Percentiles rank a stretch among this genome's conserved stretches.
Conservation (phyloP, 2,888 invertebrate genomes). For the Acronicta alni region DNA sequence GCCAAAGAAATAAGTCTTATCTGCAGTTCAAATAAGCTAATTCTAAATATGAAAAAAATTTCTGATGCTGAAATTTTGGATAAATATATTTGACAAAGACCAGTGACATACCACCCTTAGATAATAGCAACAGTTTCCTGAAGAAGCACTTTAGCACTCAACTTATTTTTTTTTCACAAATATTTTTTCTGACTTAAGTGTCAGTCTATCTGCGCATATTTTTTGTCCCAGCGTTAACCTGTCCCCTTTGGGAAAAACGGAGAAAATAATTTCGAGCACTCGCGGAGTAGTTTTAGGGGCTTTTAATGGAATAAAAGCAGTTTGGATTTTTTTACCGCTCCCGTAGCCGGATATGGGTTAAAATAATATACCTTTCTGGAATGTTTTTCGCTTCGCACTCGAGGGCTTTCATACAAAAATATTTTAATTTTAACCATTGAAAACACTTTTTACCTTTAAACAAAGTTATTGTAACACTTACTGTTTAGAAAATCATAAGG, state of each 20-base stretch:
- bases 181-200: neutral
- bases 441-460: too few relatives aligned
- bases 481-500: too few relatives aligned
- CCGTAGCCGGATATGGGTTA: conserved; percentile 22
- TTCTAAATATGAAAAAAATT: too few relatives aligned
- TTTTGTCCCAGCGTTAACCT: conserved; percentile 29
- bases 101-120: too few relatives aligned
- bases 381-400: conserved; percentile 26
- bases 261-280: conserved; percentile 48
- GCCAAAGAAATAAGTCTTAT: too few relatives aligned
- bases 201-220: conserved; percentile 10
- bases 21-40: too few relatives aligned
- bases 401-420: conserved; percentile 10
- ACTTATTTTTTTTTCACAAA: too few relatives aligned
- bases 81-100: too few relatives aligned
- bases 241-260: conserved; percentile 34
- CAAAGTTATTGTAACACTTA: too few relatives aligned
- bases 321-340: conserved; percentile 29
- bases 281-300: conserved; percentile 51
- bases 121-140: too few relatives aligned
- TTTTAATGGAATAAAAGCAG: conserved; percentile 53
- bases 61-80: too few relatives aligned
- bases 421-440: neutral
- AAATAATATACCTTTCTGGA: conserved; percentile 43
- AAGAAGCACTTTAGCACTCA: neutral